phyloP scores from a whole-genome alignment of 2,797 vertebrate species.

The Epinephelus malabaricus region DNA sequence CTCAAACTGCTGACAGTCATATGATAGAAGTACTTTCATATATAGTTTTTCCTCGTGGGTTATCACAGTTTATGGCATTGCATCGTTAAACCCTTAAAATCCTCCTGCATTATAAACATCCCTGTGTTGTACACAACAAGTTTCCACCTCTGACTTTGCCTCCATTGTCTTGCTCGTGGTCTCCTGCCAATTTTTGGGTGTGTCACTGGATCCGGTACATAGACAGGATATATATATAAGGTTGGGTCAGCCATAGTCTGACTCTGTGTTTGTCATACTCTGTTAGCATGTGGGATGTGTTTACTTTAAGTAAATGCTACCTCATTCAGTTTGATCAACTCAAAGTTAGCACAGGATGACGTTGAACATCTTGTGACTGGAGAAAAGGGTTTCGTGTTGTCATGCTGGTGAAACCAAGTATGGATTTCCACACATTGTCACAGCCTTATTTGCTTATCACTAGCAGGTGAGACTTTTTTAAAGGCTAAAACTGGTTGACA shows the following conservation, averaged over 20 bases:
- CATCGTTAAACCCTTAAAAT: background rate
- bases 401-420: background rate
- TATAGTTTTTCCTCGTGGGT: background rate
- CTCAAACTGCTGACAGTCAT: slow-evolving; percentile 9
- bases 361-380: background rate
- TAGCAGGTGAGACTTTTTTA: background rate
- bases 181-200: slow-evolving; percentile 59
- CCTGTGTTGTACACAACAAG: background rate
- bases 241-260: slow-evolving; percentile 1
- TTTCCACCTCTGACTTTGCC: slow-evolving; percentile 12
- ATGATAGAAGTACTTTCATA: background rate
- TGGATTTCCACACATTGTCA: background rate
- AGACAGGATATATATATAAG: slow-evolving; percentile 60
- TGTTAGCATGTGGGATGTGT: slow-evolving; percentile 26
- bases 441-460: slow-evolving; percentile 6
- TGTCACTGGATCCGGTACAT: slow-evolving; percentile 62
- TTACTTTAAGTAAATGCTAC: slow-evolving; percentile 24
- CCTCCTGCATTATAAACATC: background rate
- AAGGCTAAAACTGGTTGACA: slow-evolving; percentile 26
- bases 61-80: background rate
- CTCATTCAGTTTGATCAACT: slow-evolving; percentile 4
- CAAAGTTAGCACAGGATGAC: background rate
- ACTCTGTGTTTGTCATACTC: slow-evolving; percentile 30
- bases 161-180: slow-evolving; percentile 26
- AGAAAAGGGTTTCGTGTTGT: background rate